phyloP scores from a whole-genome alignment of 2,888 invertebrate species.

The Acholoe squamosa region DNA sequence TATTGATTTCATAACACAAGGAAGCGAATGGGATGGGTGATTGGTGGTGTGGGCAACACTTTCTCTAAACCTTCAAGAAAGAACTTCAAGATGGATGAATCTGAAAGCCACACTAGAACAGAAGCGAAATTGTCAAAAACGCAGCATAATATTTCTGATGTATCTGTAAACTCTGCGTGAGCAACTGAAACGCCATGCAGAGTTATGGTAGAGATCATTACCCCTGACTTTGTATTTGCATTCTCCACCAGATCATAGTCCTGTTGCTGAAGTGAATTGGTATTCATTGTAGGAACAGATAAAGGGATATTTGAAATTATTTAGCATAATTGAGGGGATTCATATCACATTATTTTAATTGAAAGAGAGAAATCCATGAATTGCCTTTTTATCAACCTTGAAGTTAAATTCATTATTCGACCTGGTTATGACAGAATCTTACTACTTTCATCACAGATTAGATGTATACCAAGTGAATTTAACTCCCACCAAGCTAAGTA shows the following conservation, averaged over 20 bases:
- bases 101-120: background rate
- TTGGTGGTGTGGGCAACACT: too few relatives aligned
- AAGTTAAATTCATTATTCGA: too few relatives aligned
- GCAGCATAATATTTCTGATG: background rate
- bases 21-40: too few relatives aligned
- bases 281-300: background rate
- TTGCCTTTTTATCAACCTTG: too few relatives aligned
- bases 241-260: constrained; percentile 55
- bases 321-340: background rate
- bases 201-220: constrained; percentile 26
- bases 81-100: background rate
- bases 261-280: constrained; percentile 32
- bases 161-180: background rate
- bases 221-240: constrained; percentile 13
- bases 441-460: too few relatives aligned
- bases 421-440: too few relatives aligned
- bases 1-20: too few relatives aligned
- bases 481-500: too few relatives aligned
- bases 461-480: too few relatives aligned
- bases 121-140: background rate
- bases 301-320: background rate
- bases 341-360: too few relatives aligned
- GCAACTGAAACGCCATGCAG: constrained; percentile 1
- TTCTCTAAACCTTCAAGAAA: too few relatives aligned
- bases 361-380: too few relatives aligned